These are phyloP conservation scores for Neosilurus hyrtlii DNA, from an alignment of 2,797 vertebrate species.

Conservation along the genomic window DNA sequence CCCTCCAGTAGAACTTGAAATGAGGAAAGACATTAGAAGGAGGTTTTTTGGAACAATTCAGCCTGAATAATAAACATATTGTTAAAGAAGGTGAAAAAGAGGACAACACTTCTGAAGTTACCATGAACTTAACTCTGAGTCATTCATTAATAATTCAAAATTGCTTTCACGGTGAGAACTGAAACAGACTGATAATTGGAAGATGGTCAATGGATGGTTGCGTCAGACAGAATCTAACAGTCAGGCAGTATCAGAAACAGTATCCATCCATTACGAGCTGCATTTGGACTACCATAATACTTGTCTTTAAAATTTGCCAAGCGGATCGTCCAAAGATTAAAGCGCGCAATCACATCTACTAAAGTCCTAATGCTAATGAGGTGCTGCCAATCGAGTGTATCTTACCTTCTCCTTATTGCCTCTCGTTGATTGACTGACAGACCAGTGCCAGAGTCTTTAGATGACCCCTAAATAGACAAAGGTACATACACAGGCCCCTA, in stretches of 20 bases:
- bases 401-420: background rate
- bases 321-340: background rate
- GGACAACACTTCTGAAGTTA: background rate
- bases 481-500: background rate
- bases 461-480: background rate
- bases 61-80: slow-evolving; percentile 16
- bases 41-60: slow-evolving; percentile 2
- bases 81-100: slow-evolving; percentile 15
- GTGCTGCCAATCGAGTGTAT: background rate
- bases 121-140: slow-evolving; percentile 3
- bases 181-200: slow-evolving; percentile 9
- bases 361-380: background rate
- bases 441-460: no score
- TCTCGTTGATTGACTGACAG: background rate
- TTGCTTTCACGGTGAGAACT: slow-evolving; percentile 6
- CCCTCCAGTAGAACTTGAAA: slow-evolving; percentile 3
- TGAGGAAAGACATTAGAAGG: background rate
- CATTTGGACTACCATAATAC: background rate
- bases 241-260: slow-evolving; percentile 13
- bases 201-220: slow-evolving; percentile 24
- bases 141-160: slow-evolving; percentile 33
- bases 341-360: background rate
- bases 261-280: slow-evolving; percentile 10
- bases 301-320: background rate
- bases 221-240: slow-evolving; percentile 9